Evolutionary conservation across 2,113 vertebrate genomes (phyloP), one percentile per base, ranked within the genome.

Genomic region (Aptenodytes patagonicus): DNA sequence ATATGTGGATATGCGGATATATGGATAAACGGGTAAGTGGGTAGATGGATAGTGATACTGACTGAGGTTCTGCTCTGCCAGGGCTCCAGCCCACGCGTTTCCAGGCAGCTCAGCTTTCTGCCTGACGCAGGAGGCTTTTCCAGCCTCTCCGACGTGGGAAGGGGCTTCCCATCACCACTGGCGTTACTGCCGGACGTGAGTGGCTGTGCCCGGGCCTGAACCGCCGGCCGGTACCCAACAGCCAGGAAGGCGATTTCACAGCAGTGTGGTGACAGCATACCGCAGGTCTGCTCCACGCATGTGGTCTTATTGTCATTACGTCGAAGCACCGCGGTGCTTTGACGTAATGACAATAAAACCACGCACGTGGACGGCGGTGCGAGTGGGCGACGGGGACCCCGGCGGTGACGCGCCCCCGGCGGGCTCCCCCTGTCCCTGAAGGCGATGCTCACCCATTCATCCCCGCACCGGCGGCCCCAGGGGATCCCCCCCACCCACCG

Each of bases 171-270:
- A 28, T 20, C 34, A 0, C 11, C 10, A 1, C 32, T 4, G 82
- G 26, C 1, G 0, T 3, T 44, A 7, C 76, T 3, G 1, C 19
- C 4, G 2, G 42, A 7, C 28, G 0, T 1, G 13, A 44, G 44
- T 1, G 64, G 36, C 57, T 58, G 71, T 40, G 24, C 52, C 17
- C 0, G 5, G 68, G 16, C 34, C 57, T 28, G 61, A 62, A 55
- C 31, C 3, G 2, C 28, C 11, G 2, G n/a, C 24, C 1, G 21
- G 29, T 3, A 7, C 42, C 57, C 62, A 38, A 1, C 25, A 17
- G 58, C 47, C 83, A 13, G 32, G 54, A n/a, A 38, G 29, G 51
- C 1, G 36, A 19, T 69, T 62, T 31, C 57, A 4, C 75, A 5
- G 42, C 71, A 40, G 29, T 13, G 6, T 3, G 60, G 83, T 34